These are phyloP conservation scores for Varecia variegata DNA, from an alignment of 2,797 vertebrate genomes.

Conservation along the genomic window DNA sequence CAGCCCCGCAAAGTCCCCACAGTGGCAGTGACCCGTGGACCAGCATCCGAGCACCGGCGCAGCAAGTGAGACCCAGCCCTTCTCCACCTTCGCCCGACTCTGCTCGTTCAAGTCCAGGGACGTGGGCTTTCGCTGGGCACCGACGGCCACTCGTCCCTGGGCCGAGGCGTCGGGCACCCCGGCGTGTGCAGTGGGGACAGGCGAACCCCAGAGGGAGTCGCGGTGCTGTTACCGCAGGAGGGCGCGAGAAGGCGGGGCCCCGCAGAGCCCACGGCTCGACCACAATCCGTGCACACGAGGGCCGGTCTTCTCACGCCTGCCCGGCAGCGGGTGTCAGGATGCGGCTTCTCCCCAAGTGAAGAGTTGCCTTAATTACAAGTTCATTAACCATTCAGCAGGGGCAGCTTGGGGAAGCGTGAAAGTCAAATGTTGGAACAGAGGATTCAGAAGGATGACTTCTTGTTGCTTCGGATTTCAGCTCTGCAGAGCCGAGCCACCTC, in stretches of 20 bases:
- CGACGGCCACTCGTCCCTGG: neutral
- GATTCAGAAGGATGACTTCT: slow-evolving; percentile 39
- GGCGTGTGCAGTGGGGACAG: neutral
- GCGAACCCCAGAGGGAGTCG: neutral
- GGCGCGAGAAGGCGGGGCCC: neutral
- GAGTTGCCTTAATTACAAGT: neutral
- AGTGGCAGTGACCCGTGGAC: rapidly evolving
- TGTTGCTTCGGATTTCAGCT: neutral
- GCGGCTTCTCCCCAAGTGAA: neutral
- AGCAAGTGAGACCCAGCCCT: neutral
- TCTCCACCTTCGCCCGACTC: neutral
- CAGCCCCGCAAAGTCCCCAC: neutral
- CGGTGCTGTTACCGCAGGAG: neutral
- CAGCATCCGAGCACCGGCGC: rapidly evolving
- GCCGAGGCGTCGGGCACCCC: neutral
- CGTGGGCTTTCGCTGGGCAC: neutral
- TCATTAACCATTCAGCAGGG: neutral
- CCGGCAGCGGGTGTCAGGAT: neutral
- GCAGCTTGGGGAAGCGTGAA: neutral
- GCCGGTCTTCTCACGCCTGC: too few relatives aligned
- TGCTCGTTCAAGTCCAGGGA: neutral
- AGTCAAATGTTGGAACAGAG: neutral
- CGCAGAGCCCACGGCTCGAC: too few relatives aligned
- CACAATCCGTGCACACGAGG: too few relatives aligned
- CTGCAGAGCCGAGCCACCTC: neutral